These are phyloP conservation scores for Maniola jurtina DNA, from an alignment of 1,140 invertebrate genomes.

Conservation along the genomic window DNA sequence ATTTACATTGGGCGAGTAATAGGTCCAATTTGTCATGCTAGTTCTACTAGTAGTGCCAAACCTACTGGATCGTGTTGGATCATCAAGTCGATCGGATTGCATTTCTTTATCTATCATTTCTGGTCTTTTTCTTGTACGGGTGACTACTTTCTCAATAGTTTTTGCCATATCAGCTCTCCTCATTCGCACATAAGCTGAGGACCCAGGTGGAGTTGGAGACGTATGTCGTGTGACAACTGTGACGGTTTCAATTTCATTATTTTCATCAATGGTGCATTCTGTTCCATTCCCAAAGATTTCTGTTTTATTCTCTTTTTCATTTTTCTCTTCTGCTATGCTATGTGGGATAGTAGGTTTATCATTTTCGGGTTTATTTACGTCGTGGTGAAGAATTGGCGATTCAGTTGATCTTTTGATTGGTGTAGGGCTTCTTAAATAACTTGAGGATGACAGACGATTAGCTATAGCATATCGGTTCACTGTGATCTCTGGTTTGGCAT, in stretches of 20 bases:
- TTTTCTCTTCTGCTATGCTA: slow-evolving; percentile 30
- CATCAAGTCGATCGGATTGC: slow-evolving; percentile 84
- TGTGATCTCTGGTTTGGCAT: slow-evolving; percentile 58
- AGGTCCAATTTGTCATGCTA: slow-evolving; percentile 81
- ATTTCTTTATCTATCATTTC: slow-evolving; percentile 83
- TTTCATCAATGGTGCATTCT: slow-evolving; percentile 27
- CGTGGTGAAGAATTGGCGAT: slow-evolving; percentile 52
- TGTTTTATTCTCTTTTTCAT: slow-evolving; percentile 52
- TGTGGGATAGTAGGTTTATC: slow-evolving; percentile 41
- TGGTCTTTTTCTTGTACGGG: slow-evolving; percentile 76
- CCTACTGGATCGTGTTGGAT: slow-evolving; percentile 81
- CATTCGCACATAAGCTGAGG: slow-evolving; percentile 81
- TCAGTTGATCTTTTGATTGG: slow-evolving; percentile 53
- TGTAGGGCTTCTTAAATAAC: slow-evolving; percentile 61
- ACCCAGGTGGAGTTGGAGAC: slow-evolving; percentile 86
- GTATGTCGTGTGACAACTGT: slow-evolving; percentile 86
- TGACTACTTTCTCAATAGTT: slow-evolving; percentile 83
- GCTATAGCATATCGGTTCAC: slow-evolving; percentile 66
- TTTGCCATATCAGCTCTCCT: slow-evolving; percentile 85
- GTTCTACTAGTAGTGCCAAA: slow-evolving; percentile 80
- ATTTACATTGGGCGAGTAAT: slow-evolving; percentile 81
- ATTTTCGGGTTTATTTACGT: slow-evolving; percentile 44
- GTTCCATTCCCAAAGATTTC: slow-evolving; percentile 14
- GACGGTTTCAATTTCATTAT: slow-evolving; percentile 72
- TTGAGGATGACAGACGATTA: slow-evolving; percentile 60